Evolutionary conservation across 2,888 invertebrate genomes (phyloP).

Genomic region (Drosophila acutilabella): DNA sequence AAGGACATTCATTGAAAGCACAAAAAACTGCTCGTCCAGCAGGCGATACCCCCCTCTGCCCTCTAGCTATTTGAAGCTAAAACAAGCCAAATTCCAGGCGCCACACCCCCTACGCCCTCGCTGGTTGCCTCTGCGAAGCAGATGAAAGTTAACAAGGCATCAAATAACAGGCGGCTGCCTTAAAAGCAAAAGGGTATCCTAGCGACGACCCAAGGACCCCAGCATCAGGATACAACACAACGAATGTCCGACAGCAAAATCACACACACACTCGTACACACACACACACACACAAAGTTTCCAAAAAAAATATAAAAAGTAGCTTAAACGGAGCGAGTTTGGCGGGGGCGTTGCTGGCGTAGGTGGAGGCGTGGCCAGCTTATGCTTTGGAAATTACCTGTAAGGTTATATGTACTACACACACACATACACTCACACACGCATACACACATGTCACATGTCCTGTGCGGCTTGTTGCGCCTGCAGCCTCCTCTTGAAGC

Average conservation of each 20-base stretch:
- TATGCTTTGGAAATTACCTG: conserved; percentile 45
- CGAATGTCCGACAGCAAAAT: conserved; percentile 46
- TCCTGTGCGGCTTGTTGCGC: conserved; percentile 50
- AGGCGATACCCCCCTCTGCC: conserved; percentile 18
- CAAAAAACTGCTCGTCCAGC: conserved; percentile 38
- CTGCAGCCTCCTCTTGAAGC: conserved; percentile 45
- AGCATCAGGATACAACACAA: conserved; percentile 40
- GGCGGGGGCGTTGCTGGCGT: not conserved
- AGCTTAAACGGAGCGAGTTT: conserved; percentile 44
- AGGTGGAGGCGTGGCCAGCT: conserved; percentile 42
- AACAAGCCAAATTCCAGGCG: conserved; percentile 61
- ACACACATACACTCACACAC: not conserved
- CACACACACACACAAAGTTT: conserved; percentile 1
- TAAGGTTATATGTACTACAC: conserved; percentile 2
- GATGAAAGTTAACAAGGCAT: conserved; percentile 80
- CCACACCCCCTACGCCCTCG: conserved; percentile 1
- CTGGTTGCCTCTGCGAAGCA: conserved; percentile 8
- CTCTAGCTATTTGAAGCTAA: conserved; percentile 38
- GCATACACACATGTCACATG: conserved; percentile 32
- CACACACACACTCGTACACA: conserved; percentile 2
- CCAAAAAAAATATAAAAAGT: conserved; percentile 15
- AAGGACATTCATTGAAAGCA: conserved; percentile 61
- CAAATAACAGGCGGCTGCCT: conserved; percentile 71
- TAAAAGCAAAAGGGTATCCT: conserved; percentile 74
- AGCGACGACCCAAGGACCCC: conserved; percentile 57